Conservation (phyloP, 2,888 invertebrate genomes). For the Malthinus seriepunctatus region DNA sequence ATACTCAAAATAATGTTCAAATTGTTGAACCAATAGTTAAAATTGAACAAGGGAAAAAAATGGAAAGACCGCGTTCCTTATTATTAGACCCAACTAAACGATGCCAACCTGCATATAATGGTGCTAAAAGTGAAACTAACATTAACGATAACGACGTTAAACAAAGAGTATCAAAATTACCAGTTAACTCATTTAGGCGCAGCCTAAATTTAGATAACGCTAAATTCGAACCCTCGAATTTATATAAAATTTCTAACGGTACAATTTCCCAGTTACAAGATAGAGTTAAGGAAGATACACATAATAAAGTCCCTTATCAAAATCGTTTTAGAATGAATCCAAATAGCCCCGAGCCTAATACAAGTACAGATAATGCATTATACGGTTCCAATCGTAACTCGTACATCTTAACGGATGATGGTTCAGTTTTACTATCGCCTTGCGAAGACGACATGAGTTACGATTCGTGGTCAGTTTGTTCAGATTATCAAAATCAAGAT, state of each 20-base stretch:
- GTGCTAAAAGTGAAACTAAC: conserved; percentile 55
- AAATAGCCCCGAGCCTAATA: conserved; percentile 42
- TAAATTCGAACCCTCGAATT: conserved; percentile 37
- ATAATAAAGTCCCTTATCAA: conserved; percentile 43
- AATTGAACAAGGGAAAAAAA: conserved; percentile 47
- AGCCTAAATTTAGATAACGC: conserved; percentile 50
- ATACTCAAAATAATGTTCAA: background rate
- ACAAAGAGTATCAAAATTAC: conserved; percentile 47
- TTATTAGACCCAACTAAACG: conserved; percentile 61
- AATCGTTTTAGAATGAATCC: conserved; percentile 67
- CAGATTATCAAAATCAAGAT: conserved; percentile 54
- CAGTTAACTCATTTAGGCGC: conserved; percentile 48
- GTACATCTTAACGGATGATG: conserved; percentile 52
- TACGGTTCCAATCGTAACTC: conserved; percentile 54
- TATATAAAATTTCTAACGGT: conserved; percentile 28
- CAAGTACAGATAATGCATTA: conserved; percentile 29
- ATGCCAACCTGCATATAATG: conserved; percentile 54
- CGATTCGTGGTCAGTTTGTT: conserved; percentile 71
- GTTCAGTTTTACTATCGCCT: conserved; percentile 60
- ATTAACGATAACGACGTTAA: conserved; percentile 36
- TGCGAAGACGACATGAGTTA: conserved; percentile 59
- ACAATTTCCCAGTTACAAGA: conserved; percentile 6
- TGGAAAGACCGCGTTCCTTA: conserved; percentile 59
- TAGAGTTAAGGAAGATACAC: background rate
- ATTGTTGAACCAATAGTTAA: background rate